phyloP scores from a whole-genome alignment of 2,888 invertebrate genomes.

The Spicauda simplicius region DNA sequence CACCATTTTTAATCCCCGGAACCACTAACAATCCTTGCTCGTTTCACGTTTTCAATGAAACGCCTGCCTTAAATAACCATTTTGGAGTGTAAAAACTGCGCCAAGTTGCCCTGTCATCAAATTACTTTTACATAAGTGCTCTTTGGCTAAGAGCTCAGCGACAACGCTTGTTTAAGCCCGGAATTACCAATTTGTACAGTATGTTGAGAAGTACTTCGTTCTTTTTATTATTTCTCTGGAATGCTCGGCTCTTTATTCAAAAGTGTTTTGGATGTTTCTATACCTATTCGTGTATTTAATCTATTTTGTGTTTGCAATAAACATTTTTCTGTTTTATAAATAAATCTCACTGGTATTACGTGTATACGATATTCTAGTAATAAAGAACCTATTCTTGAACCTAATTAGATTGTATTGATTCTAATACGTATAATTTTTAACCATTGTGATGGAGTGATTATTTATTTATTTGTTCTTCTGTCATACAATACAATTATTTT shows the following conservation, averaged over 20 bases:
- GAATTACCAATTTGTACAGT: conserved; percentile 30
- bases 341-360: no score
- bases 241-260: conserved; percentile 1
- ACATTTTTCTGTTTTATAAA: no score
- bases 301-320: no score
- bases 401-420: no score
- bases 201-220: conserved; percentile 8
- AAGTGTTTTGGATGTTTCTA: not conserved
- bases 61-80: conserved; percentile 18
- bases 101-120: conserved; percentile 27
- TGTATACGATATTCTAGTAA: no score
- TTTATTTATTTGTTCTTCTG: no score
- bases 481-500: no score
- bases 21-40: not conserved
- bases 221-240: conserved; percentile 9
- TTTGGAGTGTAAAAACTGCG: conserved; percentile 22
- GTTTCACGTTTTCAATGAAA: conserved; percentile 9
- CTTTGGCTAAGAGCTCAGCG: conserved; percentile 20
- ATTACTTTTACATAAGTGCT: conserved; percentile 31
- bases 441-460: no score
- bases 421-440: no score
- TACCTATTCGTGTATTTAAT: no score
- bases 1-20: not conserved
- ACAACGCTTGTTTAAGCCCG: conserved; percentile 16
- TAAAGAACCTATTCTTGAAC: no score